These are phyloP conservation scores for Phoenicopterus ruber DNA, from an alignment of 2,113 vertebrate species.

Conservation along the genomic window DNA sequence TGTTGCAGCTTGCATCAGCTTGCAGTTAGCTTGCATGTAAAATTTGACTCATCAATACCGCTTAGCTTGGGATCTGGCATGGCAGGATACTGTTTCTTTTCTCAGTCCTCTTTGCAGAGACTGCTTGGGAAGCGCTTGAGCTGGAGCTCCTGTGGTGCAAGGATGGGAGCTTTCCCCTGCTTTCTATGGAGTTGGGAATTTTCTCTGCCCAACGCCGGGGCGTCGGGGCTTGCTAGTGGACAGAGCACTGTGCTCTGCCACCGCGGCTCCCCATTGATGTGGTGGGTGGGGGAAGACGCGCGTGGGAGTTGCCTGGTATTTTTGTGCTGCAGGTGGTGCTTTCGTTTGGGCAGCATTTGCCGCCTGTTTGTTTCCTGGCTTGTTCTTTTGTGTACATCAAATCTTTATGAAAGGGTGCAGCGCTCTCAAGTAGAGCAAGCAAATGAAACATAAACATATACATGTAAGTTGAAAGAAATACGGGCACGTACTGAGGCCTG, in stretches of 20 bases:
- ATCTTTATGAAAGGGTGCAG: background rate
- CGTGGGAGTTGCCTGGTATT: background rate
- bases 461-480: background rate
- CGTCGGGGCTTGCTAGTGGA: background rate
- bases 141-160: background rate
- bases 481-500: background rate
- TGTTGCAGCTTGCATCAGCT: background rate
- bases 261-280: background rate
- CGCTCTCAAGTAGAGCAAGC: background rate
- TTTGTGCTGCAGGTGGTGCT: slow-evolving; percentile 17
- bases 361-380: background rate
- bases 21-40: background rate
- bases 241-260: background rate
- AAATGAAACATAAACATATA: background rate
- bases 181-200: background rate
- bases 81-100: background rate
- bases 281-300: background rate
- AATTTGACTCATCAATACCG: background rate
- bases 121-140: accelerated
- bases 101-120: background rate
- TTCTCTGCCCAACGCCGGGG: background rate
- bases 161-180: background rate
- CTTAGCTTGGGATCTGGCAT: background rate
- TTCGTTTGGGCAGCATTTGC: accelerated
- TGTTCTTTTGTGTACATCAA: background rate